phyloP scores from a whole-genome alignment of 1,140 invertebrate genomes.

The Bicyclus anynana region DNA sequence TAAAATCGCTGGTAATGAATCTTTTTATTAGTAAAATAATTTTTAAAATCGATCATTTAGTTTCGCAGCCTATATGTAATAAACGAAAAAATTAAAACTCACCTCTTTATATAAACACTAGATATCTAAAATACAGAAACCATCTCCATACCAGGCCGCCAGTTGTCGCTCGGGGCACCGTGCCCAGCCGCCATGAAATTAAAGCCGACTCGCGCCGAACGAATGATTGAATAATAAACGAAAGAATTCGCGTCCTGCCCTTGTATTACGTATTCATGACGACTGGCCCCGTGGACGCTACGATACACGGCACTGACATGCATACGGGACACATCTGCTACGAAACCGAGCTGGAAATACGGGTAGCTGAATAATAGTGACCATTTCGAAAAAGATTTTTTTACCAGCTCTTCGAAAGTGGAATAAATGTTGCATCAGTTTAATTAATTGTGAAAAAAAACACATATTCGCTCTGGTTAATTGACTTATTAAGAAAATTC shows the following conservation, averaged over 20 bases:
- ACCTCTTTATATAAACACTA: too few species aligned
- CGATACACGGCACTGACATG: constrained; percentile 37
- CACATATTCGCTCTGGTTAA: too few species aligned
- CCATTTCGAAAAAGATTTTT: constrained; percentile 1
- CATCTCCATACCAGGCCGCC: constrained; percentile 48
- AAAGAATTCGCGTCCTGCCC: constrained; percentile 75
- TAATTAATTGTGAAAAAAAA: too few species aligned
- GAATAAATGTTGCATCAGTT: background rate
- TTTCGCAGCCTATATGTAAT: too few species aligned
- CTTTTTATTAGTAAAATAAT: too few species aligned
- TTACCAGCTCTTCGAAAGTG: background rate
- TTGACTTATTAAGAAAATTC: too few species aligned
- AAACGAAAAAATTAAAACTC: too few species aligned
- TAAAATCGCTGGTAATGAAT: too few species aligned
- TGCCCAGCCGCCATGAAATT: constrained; percentile 76
- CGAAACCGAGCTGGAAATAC: constrained; percentile 10
- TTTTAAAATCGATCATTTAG: too few species aligned
- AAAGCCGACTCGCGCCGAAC: constrained; percentile 73
- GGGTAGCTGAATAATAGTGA: background rate
- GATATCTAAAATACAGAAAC: constrained; percentile 12
- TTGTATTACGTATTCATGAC: constrained; percentile 76
- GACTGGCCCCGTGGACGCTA: constrained; percentile 56
- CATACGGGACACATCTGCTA: constrained; percentile 39
- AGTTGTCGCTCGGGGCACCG: constrained; percentile 53
- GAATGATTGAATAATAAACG: constrained; percentile 78